Conservation (phyloP, 2,113 vertebrate genomes). For the Dasyurus viverrinus region DNA sequence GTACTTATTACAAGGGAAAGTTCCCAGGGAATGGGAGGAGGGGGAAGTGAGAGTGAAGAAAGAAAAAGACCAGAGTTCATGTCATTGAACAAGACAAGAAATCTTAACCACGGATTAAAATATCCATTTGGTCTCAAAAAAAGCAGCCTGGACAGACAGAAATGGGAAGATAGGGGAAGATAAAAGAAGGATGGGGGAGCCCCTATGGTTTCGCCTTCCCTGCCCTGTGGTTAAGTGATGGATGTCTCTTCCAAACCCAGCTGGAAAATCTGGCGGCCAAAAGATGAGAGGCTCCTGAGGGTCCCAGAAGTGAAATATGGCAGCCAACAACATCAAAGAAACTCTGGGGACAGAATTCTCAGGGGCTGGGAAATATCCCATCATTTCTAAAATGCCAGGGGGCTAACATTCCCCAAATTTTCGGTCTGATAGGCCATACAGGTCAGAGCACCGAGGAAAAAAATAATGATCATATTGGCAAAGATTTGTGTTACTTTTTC, state of each 20-base stretch:
- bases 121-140: slow-evolving; percentile 39
- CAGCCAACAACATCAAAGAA: slow-evolving; percentile 13
- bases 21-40: not conserved
- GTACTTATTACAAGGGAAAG: slow-evolving; percentile 42
- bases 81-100: slow-evolving; percentile 55
- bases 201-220: not conserved
- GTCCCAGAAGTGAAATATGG: slow-evolving; percentile 42
- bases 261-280: slow-evolving; percentile 6
- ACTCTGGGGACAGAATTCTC: slow-evolving; percentile 13
- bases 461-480: slow-evolving; percentile 26
- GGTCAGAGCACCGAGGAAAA: not conserved
- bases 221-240: not conserved
- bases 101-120: slow-evolving; percentile 31
- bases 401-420: slow-evolving; percentile 7
- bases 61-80: slow-evolving; percentile 46
- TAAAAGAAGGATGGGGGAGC: not conserved
- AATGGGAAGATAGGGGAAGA: not conserved
- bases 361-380: slow-evolving; percentile 7
- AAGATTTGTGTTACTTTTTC: slow-evolving; percentile 20
- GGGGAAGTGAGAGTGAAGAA: slow-evolving; percentile 9
- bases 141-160: slow-evolving; percentile 9
- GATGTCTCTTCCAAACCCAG: not conserved
- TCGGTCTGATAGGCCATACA: slow-evolving; percentile 9
- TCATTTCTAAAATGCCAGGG: not conserved
- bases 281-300: slow-evolving; percentile 11